phyloP scores from a whole-genome alignment of 2,113 vertebrate genomes.

The Catharus fuscescens region DNA sequence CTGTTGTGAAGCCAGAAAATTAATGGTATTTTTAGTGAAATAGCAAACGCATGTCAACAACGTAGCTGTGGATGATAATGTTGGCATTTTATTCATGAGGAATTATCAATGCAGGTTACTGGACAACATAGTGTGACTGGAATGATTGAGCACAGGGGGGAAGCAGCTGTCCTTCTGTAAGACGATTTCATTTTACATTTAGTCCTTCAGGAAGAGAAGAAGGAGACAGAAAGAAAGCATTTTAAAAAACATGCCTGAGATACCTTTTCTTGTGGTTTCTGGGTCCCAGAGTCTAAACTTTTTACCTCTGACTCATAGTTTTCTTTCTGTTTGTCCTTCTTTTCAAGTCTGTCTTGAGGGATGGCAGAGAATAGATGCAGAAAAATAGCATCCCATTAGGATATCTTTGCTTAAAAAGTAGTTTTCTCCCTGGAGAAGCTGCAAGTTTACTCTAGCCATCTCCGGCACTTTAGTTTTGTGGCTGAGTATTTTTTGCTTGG shows the following conservation, averaged over 20 bases:
- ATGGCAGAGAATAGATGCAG: neutral
- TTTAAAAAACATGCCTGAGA: neutral
- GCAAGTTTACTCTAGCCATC: neutral
- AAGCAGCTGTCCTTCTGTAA: slow-evolving; percentile 57
- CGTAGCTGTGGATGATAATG: slow-evolving; percentile 77
- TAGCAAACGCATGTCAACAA: slow-evolving; percentile 81
- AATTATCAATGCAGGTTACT: slow-evolving; percentile 79
- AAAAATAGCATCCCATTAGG: neutral
- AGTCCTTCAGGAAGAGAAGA: slow-evolving; percentile 21
- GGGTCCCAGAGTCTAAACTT: neutral
- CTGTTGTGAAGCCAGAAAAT: slow-evolving; percentile 83
- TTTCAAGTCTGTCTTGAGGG: neutral
- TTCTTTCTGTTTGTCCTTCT: neutral
- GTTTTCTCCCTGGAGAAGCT: neutral
- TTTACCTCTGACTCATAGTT: neutral
- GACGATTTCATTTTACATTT: slow-evolving; percentile 71
- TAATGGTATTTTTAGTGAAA: slow-evolving; percentile 82
- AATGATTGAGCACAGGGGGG: slow-evolving; percentile 70
- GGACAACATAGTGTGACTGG: slow-evolving; percentile 78
- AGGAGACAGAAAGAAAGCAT: neutral
- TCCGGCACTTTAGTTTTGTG: neutral
- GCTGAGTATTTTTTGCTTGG: neutral
- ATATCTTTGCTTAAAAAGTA: neutral
- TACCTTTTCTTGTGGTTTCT: neutral
- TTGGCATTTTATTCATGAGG: slow-evolving; percentile 80